These are phyloP conservation scores for Drosophila mercatorum DNA, from an alignment of 2,888 invertebrate genomes.

Conservation along the genomic window DNA sequence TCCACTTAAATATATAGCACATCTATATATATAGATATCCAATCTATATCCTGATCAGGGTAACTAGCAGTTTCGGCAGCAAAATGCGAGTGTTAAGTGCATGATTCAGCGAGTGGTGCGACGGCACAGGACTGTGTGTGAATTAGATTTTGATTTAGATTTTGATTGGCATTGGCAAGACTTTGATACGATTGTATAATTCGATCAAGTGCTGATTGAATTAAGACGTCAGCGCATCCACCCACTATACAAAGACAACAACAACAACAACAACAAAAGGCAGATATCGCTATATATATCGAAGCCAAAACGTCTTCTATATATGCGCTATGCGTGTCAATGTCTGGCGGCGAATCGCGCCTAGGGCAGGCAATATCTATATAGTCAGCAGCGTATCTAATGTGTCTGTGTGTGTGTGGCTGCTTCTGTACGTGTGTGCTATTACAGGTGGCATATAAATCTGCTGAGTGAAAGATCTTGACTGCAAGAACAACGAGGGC, in stretches of 20 bases:
- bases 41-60: conserved; percentile 37
- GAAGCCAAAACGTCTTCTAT: conserved; percentile 42
- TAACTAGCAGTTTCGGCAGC: conserved; percentile 27
- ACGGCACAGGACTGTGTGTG: conserved; percentile 21
- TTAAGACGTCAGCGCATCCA: conserved; percentile 75
- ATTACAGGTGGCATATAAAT: conserved; percentile 81
- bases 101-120: conserved; percentile 33
- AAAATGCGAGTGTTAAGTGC: conserved; percentile 47
- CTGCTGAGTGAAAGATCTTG: conserved; percentile 63
- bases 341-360: conserved; percentile 64
- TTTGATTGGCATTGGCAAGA: conserved; percentile 64
- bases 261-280: conserved; percentile 11
- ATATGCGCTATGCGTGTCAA: conserved; percentile 69
- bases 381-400: conserved; percentile 11
- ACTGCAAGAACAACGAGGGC: conserved; percentile 47
- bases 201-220: conserved; percentile 77
- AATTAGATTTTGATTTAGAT: conserved; percentile 21
- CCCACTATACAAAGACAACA: conserved; percentile 27
- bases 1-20: neutral
- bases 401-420: conserved; percentile 2
- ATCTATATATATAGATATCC: no score
- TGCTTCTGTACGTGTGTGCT: conserved; percentile 33
- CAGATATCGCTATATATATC: conserved; percentile 17
- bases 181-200: conserved; percentile 74
- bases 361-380: conserved; percentile 56